phyloP scores from a whole-genome alignment of 2,888 invertebrate genomes.

The Hypolimnas misippus region DNA sequence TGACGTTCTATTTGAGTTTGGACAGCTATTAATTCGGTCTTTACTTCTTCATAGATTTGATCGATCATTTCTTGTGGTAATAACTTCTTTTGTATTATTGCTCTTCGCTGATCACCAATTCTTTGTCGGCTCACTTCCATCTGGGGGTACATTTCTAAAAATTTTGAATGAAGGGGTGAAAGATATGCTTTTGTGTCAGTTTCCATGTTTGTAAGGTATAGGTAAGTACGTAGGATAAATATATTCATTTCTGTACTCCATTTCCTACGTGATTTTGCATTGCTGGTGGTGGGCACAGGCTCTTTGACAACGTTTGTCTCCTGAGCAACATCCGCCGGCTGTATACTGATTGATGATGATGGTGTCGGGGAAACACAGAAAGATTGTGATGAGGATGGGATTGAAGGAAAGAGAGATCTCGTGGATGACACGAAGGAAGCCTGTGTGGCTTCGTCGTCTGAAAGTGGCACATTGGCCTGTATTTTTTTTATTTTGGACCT shows the following conservation, averaged over 20 bases:
- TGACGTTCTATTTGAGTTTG: neutral
- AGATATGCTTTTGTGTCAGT: slow-evolving; percentile 23
- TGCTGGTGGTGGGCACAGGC: slow-evolving; percentile 5
- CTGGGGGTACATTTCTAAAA: slow-evolving; percentile 27
- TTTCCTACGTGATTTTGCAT: slow-evolving; percentile 18
- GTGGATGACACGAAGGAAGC: neutral
- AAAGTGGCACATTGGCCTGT: neutral
- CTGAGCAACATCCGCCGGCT: slow-evolving; percentile 30
- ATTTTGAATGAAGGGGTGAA: slow-evolving; percentile 23
- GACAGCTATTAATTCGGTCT: neutral
- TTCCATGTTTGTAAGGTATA: slow-evolving; percentile 29
- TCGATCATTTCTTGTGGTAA: neutral
- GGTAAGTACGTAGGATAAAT: slow-evolving; percentile 34
- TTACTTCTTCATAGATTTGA: slow-evolving; percentile 11
- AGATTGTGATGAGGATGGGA: neutral
- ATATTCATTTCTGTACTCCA: slow-evolving; percentile 34
- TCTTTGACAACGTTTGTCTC: neutral
- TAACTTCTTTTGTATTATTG: slow-evolving; percentile 31
- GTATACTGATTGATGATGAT: neutral
- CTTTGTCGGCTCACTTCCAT: slow-evolving; percentile 32
- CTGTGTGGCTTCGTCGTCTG: neutral
- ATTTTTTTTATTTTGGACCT: neutral
- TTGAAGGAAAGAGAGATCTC: neutral
- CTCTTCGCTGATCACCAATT: slow-evolving; percentile 37
- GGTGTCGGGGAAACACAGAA: neutral